These are phyloP conservation scores for Meteorus sp. DNA, from an alignment of 1,140 invertebrate species.

Conservation along the genomic window DNA sequence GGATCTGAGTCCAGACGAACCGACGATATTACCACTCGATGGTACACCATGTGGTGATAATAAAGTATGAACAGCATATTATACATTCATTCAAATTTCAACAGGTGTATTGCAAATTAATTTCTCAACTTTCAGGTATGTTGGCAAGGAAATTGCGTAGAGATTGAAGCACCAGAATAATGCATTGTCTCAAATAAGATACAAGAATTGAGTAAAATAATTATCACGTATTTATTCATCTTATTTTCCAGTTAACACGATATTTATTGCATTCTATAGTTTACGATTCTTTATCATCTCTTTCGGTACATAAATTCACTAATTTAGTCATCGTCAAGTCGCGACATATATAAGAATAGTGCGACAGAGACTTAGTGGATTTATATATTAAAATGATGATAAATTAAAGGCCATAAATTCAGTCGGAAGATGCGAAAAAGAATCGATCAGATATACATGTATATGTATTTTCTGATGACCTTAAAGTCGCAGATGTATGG, in stretches of 20 bases:
- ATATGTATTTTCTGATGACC: constrained; percentile 12
- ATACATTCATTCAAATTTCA: no score
- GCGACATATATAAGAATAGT: neutral
- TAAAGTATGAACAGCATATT: no score
- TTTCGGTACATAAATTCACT: constrained; percentile 16
- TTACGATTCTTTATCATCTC: neutral
- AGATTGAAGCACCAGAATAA: no score
- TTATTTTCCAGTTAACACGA: neutral
- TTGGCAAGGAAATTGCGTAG: no score
- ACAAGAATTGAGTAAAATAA: no score
- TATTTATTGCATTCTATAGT: neutral
- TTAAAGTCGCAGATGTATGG: constrained; percentile 13
- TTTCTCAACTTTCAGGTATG: no score
- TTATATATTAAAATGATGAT: constrained; percentile 20
- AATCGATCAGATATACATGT: neutral
- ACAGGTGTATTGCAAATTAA: no score
- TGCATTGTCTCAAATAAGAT: no score
- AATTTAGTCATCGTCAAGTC: constrained; percentile 21
- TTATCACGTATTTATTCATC: constrained; percentile 7
- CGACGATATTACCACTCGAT: no score
- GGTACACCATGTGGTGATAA: no score
- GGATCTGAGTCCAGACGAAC: no score
- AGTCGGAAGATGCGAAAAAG: neutral
- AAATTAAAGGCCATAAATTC: constrained; percentile 19
- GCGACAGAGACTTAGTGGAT: constrained; percentile 10